phyloP scores from a whole-genome alignment of 1,140 invertebrate genomes.

The Atopsyche davidsoni region DNA sequence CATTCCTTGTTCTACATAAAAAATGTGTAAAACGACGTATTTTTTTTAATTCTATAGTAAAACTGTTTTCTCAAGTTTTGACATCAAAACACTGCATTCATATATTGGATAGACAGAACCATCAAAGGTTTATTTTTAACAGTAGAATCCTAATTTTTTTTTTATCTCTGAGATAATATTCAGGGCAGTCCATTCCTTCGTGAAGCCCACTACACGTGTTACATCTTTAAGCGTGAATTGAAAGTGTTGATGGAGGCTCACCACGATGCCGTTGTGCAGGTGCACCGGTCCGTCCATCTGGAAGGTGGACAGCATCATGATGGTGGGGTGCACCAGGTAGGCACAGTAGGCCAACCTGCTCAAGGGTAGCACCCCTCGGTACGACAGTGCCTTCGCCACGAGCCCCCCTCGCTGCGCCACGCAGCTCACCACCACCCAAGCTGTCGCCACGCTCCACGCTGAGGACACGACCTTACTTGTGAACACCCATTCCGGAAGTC shows the following conservation, averaged over 20 bases:
- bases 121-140: no score
- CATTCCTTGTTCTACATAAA: no score
- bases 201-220: no score
- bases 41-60: no score
- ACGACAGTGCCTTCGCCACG: slow-evolving; percentile 69
- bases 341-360: slow-evolving; percentile 85
- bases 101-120: no score
- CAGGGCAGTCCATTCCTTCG: not conserved
- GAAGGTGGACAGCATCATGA: slow-evolving; percentile 72
- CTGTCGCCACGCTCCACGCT: slow-evolving; percentile 68
- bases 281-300: slow-evolving; percentile 72
- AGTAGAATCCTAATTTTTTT: not conserved
- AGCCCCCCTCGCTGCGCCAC: slow-evolving; percentile 68
- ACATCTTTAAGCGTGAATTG: no score
- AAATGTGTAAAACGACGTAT: no score
- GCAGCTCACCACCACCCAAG: slow-evolving; percentile 78
- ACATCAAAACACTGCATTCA: no score
- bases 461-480: no score
- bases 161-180: not conserved
- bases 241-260: slow-evolving; percentile 43
- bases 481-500: no score
- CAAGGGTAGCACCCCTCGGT: slow-evolving; percentile 73
- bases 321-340: slow-evolving; percentile 82
- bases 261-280: slow-evolving; percentile 64
- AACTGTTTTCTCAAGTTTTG: no score